Conservation (phyloP, 2,113 vertebrate species). For the Pluvianellus socialis region DNA sequence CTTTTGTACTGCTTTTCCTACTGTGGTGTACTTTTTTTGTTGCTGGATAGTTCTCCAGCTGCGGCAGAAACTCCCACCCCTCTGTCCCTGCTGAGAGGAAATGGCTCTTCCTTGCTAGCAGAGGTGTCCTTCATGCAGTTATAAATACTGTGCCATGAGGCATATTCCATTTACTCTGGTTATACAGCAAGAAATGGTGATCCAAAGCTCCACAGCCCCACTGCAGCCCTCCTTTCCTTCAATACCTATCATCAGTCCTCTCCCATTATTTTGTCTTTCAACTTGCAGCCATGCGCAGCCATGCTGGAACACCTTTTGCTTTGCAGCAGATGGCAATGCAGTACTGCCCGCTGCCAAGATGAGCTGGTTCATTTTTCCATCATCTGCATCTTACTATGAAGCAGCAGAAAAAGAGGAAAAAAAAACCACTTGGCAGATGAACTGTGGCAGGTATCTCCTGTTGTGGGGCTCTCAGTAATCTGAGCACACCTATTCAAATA, state of each 20-base stretch:
- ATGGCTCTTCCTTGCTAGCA: background rate
- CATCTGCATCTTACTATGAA: constrained; percentile 19
- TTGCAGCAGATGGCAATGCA: constrained; percentile 55
- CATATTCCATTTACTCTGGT: background rate
- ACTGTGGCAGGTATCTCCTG: background rate
- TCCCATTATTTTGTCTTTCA: background rate
- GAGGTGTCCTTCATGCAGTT: background rate
- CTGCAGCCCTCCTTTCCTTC: background rate
- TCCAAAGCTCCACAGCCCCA: background rate
- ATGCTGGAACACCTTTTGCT: background rate
- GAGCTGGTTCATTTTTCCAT: constrained; percentile 3
- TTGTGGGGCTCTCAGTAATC: background rate
- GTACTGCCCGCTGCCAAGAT: background rate
- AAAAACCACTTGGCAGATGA: background rate
- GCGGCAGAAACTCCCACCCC: background rate
- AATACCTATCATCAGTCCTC: background rate
- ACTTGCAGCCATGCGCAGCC: background rate
- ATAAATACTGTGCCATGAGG: background rate
- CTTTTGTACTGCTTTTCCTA: background rate
- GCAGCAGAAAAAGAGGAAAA: background rate
- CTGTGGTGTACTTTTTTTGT: background rate
- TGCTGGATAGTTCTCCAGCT: background rate
- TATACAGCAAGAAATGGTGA: background rate
- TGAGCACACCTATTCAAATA: background rate
- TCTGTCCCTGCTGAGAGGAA: background rate